A percentile compares a stretch with the other conserved stretches of the same genome.
phyloP scores from a whole-genome alignment of 2,113 vertebrate genomes.

The Chloropsis hardwickii region DNA sequence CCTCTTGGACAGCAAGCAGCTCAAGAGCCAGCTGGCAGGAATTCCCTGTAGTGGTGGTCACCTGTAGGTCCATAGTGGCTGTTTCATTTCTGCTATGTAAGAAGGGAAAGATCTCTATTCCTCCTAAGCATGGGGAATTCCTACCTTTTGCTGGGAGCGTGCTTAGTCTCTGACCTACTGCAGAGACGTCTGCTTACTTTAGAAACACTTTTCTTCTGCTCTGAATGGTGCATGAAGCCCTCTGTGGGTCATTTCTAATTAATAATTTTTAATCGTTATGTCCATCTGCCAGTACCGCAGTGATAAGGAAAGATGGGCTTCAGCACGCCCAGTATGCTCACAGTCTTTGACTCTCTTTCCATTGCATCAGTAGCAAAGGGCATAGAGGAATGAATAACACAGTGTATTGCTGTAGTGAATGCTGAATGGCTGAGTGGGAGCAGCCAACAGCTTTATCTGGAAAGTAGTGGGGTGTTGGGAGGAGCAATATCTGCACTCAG shows the following conservation, averaged over 20 bases:
- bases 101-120: neutral
- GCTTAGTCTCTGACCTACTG: neutral
- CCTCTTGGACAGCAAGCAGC: neutral
- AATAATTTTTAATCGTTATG: neutral
- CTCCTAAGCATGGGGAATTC: neutral
- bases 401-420: neutral
- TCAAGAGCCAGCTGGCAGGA: neutral
- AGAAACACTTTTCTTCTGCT: neutral
- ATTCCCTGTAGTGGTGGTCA: neutral
- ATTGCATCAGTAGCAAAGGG: neutral
- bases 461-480: neutral
- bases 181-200: neutral
- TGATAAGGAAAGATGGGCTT: neutral
- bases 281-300: neutral
- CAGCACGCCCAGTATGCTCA: neutral
- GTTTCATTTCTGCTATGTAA: fast-evolving
- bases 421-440: conserved; percentile 1
- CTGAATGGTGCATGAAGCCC: neutral
- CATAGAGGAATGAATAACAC: neutral
- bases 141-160: neutral
- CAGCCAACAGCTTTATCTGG: neutral
- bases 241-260: neutral
- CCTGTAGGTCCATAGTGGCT: fast-evolving
- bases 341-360: neutral
- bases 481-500: neutral